Evolutionary conservation across 2,113 vertebrate genomes (phyloP), one percentile per base, ranked within the genome.

Genomic region (Eidolon helvum): DNA sequence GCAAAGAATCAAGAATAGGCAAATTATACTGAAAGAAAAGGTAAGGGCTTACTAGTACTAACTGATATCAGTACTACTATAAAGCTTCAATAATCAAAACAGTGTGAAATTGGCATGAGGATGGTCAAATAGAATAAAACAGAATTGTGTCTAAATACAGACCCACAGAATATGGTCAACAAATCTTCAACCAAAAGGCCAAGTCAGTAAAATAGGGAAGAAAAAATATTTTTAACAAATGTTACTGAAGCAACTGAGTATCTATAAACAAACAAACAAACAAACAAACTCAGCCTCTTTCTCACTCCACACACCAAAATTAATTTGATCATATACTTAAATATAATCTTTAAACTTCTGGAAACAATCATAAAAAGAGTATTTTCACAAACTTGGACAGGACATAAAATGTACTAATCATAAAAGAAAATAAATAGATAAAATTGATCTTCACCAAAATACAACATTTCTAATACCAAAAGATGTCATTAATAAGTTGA

Each of bases 201-300:
- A 84, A 84, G 78, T 84, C 38, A 84, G 48, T 48, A 38, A 59
- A 90, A 55, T 10, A 65, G 10, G 5, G 16, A 82, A 82, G 33
- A 15, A 48, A 94, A 83, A 68, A 66, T 68, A 7, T 94, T 82
- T 89, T 84, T 38, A 75, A 83, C 59, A 94, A 83, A 57, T 68
- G 38, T 63, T 84, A 89, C 38, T 24, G 18, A 83, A 57, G 82
- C 61, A 75, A 66, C 45, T 83, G 45, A 83, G 7, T 83, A 94
- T n/a, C 45, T 72, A 21, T 16, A 55, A 7, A 57, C 18, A 55
- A 18, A 55, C 65, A 57, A 77, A n/a, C n/a, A 40, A 91, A 63
- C 19, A 84, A 84, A 88, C 88, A 88, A 63, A 21, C 15, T 65
- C 35, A 45, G 48, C 59, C 68, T 83, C 59, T 48, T 83, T 48